Evolutionary conservation across 2,113 vertebrate genomes (phyloP).

Genomic region (Xiphias gladius): DNA sequence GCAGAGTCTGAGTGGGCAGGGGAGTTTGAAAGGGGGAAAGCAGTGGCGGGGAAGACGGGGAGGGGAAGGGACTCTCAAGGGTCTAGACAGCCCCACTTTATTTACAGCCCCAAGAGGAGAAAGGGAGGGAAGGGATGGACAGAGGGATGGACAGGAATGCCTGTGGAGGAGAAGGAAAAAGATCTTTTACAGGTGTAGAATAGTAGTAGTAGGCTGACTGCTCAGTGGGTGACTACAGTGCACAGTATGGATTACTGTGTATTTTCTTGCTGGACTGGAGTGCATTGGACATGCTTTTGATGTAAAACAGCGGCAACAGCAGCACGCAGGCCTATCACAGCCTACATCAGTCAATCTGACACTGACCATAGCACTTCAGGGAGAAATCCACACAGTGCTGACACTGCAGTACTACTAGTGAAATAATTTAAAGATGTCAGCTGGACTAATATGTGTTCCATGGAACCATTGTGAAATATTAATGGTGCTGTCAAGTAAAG

Average conservation of each 20-base stretch:
- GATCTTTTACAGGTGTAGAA: conserved; percentile 51
- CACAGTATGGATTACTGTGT: conserved; percentile 32
- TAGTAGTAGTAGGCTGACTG: conserved; percentile 23
- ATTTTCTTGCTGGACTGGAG: conserved; percentile 34
- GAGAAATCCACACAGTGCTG: conserved; percentile 39
- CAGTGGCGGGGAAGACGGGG: conserved; percentile 30
- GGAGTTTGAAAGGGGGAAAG: conserved; percentile 26
- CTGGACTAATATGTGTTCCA: conserved; percentile 59
- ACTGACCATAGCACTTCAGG: conserved; percentile 47
- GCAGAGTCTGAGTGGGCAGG: conserved; percentile 35
- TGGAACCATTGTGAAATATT: conserved; percentile 68
- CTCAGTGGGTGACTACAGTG: conserved; percentile 31
- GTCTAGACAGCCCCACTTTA: conserved; percentile 63
- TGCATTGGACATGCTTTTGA: conserved; percentile 58
- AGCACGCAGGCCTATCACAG: conserved; percentile 53
- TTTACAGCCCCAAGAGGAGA: conserved; percentile 69
- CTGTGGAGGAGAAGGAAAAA: conserved; percentile 66
- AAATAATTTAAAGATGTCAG: conserved; percentile 50
- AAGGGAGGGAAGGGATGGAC: conserved; percentile 44
- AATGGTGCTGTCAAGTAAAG: conserved; percentile 65
- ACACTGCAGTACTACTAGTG: conserved; percentile 37
- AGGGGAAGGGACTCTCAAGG: conserved; percentile 60
- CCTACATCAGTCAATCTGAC: conserved; percentile 71
- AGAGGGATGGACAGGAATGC: conserved; percentile 59
- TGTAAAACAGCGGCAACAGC: conserved; percentile 53